phyloP scores from a whole-genome alignment of 2,888 invertebrate species.

The Clanis bilineata region DNA sequence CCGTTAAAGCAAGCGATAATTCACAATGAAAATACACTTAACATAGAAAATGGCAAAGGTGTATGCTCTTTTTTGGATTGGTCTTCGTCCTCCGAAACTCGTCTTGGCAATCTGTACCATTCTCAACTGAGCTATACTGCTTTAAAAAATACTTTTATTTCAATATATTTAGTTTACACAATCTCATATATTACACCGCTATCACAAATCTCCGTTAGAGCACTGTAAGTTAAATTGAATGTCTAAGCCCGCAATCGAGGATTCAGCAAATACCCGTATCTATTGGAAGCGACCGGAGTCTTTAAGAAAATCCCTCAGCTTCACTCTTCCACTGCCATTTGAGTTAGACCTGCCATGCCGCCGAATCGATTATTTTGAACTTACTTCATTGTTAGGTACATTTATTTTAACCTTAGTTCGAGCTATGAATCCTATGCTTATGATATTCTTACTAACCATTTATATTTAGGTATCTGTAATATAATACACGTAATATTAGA shows the following conservation, averaged over 20 bases:
- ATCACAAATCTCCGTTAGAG: constrained; percentile 62
- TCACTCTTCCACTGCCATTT: constrained; percentile 36
- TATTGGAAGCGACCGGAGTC: constrained; percentile 62
- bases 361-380: constrained; percentile 17
- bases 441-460: neutral
- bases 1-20: too few species aligned
- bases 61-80: too few species aligned
- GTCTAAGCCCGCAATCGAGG: constrained; percentile 67
- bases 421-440: too few species aligned
- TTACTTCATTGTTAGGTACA: neutral
- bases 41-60: too few species aligned
- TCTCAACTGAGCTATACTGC: too few species aligned
- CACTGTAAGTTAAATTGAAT: constrained; percentile 73
- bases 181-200: constrained; percentile 33
- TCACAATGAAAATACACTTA: too few species aligned
- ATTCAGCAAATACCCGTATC: constrained; percentile 70
- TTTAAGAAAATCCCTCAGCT: constrained; percentile 64
- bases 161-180: neutral
- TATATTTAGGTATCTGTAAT: too few species aligned
- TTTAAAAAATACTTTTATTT: too few species aligned
- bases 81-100: too few species aligned
- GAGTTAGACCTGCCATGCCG: constrained; percentile 7
- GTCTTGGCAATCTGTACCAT: too few species aligned
- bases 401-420: constrained; percentile 4
- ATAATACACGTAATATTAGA: too few species aligned